Evolutionary conservation across 1,140 invertebrate genomes (phyloP).

Genomic region (Bombus breviceps): DNA sequence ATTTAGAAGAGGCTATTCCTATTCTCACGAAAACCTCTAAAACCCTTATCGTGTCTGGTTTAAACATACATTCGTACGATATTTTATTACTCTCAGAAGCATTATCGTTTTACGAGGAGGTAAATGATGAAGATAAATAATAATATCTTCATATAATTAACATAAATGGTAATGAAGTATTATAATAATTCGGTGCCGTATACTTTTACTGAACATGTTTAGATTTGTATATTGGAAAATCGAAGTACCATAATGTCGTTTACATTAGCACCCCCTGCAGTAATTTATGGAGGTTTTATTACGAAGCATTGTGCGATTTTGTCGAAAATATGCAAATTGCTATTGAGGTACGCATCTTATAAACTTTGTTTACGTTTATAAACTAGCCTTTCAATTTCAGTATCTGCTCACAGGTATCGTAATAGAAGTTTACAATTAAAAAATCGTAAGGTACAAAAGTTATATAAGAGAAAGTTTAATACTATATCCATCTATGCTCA

Average conservation of each 20-base stretch:
- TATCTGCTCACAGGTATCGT: conserved; percentile 55
- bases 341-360: conserved; percentile 64
- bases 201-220: not conserved
- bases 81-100: conserved; percentile 68
- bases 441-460: conserved; percentile 16
- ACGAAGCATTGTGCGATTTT: conserved; percentile 67
- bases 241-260: conserved; percentile 56
- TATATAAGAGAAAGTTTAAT: conserved; percentile 43
- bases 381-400: conserved; percentile 22
- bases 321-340: conserved; percentile 72
- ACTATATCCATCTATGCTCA: conserved; percentile 60
- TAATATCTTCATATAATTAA: not conserved
- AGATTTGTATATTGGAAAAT: conserved; percentile 66
- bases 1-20: conserved; percentile 63
- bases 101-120: conserved; percentile 76
- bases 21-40: conserved; percentile 54
- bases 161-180: not conserved
- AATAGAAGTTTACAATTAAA: conserved; percentile 42
- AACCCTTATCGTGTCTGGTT: conserved; percentile 69
- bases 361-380: not conserved
- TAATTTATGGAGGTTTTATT: conserved; percentile 76
- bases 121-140: conserved; percentile 24
- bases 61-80: conserved; percentile 71
- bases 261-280: conserved; percentile 70
- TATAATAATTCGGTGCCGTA: not conserved